Conservation (phyloP, 1,140 invertebrate genomes). For the Lucilia cuprina region DNA sequence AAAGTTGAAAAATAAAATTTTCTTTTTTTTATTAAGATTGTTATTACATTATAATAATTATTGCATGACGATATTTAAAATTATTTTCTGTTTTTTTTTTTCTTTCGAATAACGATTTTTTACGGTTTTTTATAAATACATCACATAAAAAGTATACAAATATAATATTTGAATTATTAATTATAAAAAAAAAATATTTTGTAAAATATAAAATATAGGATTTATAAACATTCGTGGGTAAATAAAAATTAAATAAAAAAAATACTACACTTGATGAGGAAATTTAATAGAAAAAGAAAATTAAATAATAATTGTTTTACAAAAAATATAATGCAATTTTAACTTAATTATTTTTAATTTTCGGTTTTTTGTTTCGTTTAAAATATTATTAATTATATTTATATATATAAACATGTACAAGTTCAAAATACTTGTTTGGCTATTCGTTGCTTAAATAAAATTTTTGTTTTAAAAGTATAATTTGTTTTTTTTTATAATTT, state of each 20-base stretch:
- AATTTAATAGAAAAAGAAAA: background rate
- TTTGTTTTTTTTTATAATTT: background rate
- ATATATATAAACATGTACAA: background rate
- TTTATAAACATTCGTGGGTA: background rate
- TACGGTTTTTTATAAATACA: constrained; percentile 9
- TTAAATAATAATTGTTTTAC: background rate
- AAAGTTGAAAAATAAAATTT: background rate
- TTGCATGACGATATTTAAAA: background rate
- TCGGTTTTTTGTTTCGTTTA: background rate
- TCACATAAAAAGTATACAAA: constrained; percentile 11
- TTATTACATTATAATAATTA: background rate
- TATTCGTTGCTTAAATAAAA: constrained; percentile 18
- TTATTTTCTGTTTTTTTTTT: background rate
- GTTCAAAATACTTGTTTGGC: background rate
- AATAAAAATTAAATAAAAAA: background rate
- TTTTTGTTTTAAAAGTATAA: background rate
- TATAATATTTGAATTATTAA: background rate
- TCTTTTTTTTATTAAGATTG: background rate
- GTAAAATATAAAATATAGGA: background rate
- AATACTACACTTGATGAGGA: background rate
- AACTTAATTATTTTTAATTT: too few relatives aligned
- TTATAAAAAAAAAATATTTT: background rate
- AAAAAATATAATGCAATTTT: background rate
- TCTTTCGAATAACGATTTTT: background rate
- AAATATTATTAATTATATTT: background rate